Evolutionary conservation across 1,140 invertebrate genomes (phyloP), one percentile per base, ranked within the genome.

Genomic region (Meloidogyne floridensis): DNA sequence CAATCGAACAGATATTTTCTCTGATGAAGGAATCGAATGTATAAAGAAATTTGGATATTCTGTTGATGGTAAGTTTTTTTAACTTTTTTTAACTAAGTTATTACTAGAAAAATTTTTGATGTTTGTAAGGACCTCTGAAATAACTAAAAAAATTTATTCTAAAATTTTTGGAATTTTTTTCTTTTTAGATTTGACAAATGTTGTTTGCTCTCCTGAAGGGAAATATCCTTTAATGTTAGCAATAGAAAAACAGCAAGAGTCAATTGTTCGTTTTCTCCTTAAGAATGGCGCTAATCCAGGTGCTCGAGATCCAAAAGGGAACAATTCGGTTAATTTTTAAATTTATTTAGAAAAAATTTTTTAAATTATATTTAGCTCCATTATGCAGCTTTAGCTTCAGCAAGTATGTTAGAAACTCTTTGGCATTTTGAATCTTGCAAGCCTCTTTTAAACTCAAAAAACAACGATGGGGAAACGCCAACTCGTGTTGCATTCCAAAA

Each of bases 181-280:
- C 20, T 42, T 54, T 87, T 79, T 77, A 87, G 87, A 56, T 73
- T 8, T 88, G 18, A 71, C 77, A 0, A 80, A 87, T 11, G 72
- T 83, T 3, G 80, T 88, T 18, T 79, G 83, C 20, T 84, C 80
- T 32, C 88, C 87, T 3, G 87, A 88, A 59, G 87, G 88, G 11
- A 78, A 87, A 65, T 89, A 86, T 76, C 89, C 88, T 0, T 70
- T 89, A 10, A 88, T 89, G 81, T 73, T 89, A 42, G 88, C 88
- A 11, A 86, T 89, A 32, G 87, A 89, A 75, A 84, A 83, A 43
- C 86, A 89, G 70, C 83, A 89, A 69, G 54, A 72, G n/a, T 80
- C 81, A 9, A 90, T 89, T 78, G 88, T 89, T 0, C 80, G 81
- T 9, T 82, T 82, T 77, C 72, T 89, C 18, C 65, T 89, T 10